These are phyloP conservation scores for Alsophila aescularia DNA, from an alignment of 2,888 invertebrate species.

Conservation along the genomic window DNA sequence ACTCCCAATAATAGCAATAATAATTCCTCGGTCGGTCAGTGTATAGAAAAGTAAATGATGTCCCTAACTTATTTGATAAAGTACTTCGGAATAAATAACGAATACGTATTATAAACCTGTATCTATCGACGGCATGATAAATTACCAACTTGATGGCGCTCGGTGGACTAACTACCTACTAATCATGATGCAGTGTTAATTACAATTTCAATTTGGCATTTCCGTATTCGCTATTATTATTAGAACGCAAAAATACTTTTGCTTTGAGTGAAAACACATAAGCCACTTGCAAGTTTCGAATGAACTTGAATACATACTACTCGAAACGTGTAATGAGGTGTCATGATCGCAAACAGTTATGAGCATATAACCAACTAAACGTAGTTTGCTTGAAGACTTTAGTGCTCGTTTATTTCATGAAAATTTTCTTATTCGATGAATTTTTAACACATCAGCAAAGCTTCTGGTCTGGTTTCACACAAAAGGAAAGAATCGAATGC, in stretches of 20 bases:
- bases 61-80: conserved; percentile 36
- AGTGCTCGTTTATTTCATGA: too few relatives aligned
- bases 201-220: conserved; percentile 72
- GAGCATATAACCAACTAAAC: too few relatives aligned
- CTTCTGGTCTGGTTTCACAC: too few relatives aligned
- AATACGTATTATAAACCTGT: conserved; percentile 32
- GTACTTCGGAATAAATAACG: conserved; percentile 44
- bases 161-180: conserved; percentile 54
- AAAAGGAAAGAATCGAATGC: too few relatives aligned
- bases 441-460: too few relatives aligned
- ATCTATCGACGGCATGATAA: conserved; percentile 52
- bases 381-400: too few relatives aligned
- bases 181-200: conserved; percentile 73
- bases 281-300: too few relatives aligned
- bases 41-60: conserved; percentile 13
- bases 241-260: conserved; percentile 54
- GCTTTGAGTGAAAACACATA: not conserved
- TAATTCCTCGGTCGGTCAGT: conserved; percentile 23
- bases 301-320: too few relatives aligned
- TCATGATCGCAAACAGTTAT: too few relatives aligned
- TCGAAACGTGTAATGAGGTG: too few relatives aligned
- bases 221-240: conserved; percentile 58
- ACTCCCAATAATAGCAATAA: not conserved
- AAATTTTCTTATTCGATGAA: too few relatives aligned
- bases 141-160: conserved; percentile 25